These are phyloP conservation scores for Globodera ellingtonae DNA, from an alignment of 1,140 invertebrate genomes.

Conservation along the genomic window DNA sequence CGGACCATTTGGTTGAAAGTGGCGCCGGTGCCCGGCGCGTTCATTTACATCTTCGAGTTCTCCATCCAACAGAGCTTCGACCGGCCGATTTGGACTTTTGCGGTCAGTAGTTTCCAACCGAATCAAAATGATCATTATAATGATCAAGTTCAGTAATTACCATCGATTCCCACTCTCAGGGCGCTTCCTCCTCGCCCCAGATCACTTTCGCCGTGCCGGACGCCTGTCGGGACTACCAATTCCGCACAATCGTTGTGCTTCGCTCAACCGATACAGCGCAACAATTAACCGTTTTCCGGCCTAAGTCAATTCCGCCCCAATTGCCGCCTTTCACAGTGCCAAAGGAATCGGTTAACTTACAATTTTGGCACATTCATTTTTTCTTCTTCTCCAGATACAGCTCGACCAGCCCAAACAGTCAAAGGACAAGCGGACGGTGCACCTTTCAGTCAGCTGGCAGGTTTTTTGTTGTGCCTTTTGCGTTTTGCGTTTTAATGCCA, in stretches of 20 bases:
- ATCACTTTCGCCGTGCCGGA: conserved; percentile 50
- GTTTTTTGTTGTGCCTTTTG: neutral
- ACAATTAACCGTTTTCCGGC: conserved; percentile 44
- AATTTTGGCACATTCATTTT: conserved; percentile 4
- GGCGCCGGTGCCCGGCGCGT: conserved; percentile 42
- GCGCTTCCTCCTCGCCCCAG: conserved; percentile 50
- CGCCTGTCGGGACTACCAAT: conserved; percentile 54
- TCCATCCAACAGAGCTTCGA: conserved; percentile 41
- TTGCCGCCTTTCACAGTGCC: conserved; percentile 46
- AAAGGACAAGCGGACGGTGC: conserved; percentile 40
- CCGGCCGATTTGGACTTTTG: conserved; percentile 52
- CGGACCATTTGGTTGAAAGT: conserved; percentile 43
- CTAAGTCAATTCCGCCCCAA: conserved; percentile 41
- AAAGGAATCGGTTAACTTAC: conserved; percentile 38
- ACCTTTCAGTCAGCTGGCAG: conserved; percentile 52
- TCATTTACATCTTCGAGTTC: conserved; percentile 54
- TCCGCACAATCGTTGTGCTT: conserved; percentile 48
- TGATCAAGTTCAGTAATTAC: neutral
- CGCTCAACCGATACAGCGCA: conserved; percentile 46
- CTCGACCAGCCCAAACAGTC: conserved; percentile 51
- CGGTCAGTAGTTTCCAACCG: conserved; percentile 28
- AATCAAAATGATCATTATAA: neutral
- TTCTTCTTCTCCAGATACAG: conserved; percentile 38
- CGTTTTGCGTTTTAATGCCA: neutral
- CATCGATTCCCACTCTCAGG: conserved; percentile 35